phyloP scores from a whole-genome alignment of 2,113 vertebrate genomes.

The Noctilio leporinus region DNA sequence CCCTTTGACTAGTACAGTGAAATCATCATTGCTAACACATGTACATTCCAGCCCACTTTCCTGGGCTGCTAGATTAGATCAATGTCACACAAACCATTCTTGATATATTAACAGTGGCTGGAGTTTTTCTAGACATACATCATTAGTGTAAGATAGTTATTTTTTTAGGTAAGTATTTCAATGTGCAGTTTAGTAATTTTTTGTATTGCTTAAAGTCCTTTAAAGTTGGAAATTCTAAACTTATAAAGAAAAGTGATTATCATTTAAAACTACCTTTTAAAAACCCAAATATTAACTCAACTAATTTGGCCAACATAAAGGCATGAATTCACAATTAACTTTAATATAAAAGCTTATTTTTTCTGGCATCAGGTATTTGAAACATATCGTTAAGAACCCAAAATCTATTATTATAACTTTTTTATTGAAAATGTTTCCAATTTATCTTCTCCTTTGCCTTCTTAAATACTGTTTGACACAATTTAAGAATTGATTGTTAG shows the following conservation, averaged over 20 bases:
- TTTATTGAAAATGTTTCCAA: background rate
- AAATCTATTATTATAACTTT: background rate
- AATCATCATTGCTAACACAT: no score
- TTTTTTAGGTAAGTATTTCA: background rate
- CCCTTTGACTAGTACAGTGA: no score
- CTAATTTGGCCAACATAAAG: background rate
- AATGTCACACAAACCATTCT: no score
- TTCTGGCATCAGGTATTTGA: background rate
- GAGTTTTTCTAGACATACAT: no score
- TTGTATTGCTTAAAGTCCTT: background rate
- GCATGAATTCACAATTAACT: background rate
- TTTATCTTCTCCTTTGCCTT: background rate
- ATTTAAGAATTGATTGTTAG: background rate
- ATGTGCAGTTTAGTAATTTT: background rate
- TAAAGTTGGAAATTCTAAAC: background rate
- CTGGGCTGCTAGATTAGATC: no score
- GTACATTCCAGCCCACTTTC: no score
- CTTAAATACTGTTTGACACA: slow-evolving; percentile 2
- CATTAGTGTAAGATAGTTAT: background rate
- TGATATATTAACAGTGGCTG: no score
- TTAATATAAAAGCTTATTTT: background rate
- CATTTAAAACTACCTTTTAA: background rate
- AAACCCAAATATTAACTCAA: background rate
- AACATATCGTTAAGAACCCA: background rate
- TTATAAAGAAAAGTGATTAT: background rate